A percentile compares a stretch with the other conserved stretches of the same genome.
Evolutionary conservation across 2,113 vertebrate species (phyloP).

Genomic region (Perognathus longimembris): DNA sequence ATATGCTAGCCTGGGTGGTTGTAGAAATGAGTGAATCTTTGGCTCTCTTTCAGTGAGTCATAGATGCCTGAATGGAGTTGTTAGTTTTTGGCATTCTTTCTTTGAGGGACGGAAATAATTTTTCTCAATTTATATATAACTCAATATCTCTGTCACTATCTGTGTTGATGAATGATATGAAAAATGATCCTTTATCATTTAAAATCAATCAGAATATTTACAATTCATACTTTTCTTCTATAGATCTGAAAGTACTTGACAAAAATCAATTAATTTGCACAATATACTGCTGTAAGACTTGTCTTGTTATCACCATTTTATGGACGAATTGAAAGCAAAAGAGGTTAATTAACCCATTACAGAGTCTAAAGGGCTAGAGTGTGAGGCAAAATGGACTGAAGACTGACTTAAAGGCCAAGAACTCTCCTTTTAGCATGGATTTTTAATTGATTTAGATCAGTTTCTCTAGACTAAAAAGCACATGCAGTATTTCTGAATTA

Average conservation of each 20-base stretch:
- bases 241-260: constrained; percentile 70
- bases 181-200: constrained; percentile 78
- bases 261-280: constrained; percentile 80
- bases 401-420: constrained; percentile 64
- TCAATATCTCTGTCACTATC: constrained; percentile 77
- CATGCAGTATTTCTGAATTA: constrained; percentile 74
- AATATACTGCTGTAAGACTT: constrained; percentile 67
- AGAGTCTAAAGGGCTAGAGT: constrained; percentile 58
- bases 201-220: constrained; percentile 80
- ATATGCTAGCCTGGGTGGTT: background rate
- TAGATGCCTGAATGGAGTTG: constrained; percentile 61
- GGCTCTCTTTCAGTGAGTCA: constrained; percentile 62
- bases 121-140: constrained; percentile 77
- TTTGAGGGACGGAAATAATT: constrained; percentile 71
- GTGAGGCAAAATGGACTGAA: constrained; percentile 69
- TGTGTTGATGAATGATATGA: constrained; percentile 65
- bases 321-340: constrained; percentile 76
- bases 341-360: constrained; percentile 75
- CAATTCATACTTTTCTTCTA: constrained; percentile 69
- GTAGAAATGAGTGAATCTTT: constrained; percentile 54
- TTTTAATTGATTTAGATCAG: constrained; percentile 74
- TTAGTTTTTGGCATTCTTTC: constrained; percentile 51
- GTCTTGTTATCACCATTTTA: constrained; percentile 75
- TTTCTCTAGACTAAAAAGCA: constrained; percentile 67
- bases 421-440: constrained; percentile 73